Conservation (phyloP, 2,113 vertebrate genomes). For the Tetraodon nigroviridis region DNA sequence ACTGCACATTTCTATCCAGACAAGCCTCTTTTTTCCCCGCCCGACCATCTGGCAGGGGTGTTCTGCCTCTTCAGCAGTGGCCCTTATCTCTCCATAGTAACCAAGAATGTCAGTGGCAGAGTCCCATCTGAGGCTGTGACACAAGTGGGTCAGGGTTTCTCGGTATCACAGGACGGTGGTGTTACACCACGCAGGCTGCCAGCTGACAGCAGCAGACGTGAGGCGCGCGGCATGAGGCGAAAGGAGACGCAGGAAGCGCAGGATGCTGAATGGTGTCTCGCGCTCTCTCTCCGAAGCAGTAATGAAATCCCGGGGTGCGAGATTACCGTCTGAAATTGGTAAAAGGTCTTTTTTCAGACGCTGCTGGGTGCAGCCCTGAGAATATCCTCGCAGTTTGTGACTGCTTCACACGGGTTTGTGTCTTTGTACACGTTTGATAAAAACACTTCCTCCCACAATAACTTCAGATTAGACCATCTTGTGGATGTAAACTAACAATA, state of each 20-base stretch:
- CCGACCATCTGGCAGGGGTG: conserved; percentile 50
- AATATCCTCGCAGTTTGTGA: too few relatives aligned
- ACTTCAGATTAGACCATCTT: conserved; percentile 17
- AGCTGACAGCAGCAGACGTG: conserved; percentile 4
- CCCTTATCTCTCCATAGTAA: conserved; percentile 41
- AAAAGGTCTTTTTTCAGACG: background rate
- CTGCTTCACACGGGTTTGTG: too few relatives aligned
- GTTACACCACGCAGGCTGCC: conserved; percentile 20
- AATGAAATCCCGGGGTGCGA: background rate
- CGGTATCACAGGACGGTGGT: conserved; percentile 1
- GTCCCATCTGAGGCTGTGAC: conserved; percentile 30
- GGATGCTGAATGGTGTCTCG: background rate
- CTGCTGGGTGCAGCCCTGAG: too few relatives aligned
- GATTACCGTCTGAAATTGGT: conserved; percentile 7
- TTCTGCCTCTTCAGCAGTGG: conserved; percentile 21
- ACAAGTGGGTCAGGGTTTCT: conserved; percentile 53
- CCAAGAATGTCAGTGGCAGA: conserved; percentile 35
- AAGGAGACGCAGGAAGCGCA: background rate
- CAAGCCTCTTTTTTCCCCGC: conserved; percentile 18
- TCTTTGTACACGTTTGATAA: background rate
- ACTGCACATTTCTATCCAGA: background rate
- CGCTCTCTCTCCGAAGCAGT: conserved; percentile 12
- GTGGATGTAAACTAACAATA: background rate
- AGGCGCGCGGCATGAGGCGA: conserved; percentile 1
- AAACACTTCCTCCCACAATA: background rate